Conservation (phyloP, 2,113 vertebrate genomes). For the Neopipo cinnamomea region DNA sequence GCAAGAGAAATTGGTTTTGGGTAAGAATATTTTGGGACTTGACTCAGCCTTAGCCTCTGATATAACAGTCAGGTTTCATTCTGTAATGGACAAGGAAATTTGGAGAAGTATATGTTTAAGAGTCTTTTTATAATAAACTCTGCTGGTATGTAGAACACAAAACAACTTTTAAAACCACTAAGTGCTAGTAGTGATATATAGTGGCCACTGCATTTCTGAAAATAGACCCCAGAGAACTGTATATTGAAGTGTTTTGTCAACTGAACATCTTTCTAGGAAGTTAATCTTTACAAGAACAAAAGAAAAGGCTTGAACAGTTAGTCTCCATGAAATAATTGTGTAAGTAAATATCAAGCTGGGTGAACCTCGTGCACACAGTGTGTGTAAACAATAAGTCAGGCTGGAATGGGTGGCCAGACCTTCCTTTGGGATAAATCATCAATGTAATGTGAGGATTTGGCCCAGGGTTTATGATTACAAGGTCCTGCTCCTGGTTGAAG, state of each 20-base stretch:
- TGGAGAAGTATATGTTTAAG: slow-evolving; percentile 28
- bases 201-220: slow-evolving; percentile 37
- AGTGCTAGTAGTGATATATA: slow-evolving; percentile 8
- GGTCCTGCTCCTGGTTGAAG: background rate
- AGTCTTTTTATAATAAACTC: slow-evolving; percentile 49
- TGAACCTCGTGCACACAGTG: rapidly evolving
- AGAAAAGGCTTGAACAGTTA: background rate
- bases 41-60: background rate
- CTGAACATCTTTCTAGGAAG: background rate
- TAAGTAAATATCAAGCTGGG: background rate
- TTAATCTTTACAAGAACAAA: slow-evolving; percentile 31
- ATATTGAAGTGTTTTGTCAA: background rate
- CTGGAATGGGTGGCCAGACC: background rate
- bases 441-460: background rate
- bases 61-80: background rate
- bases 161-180: slow-evolving; percentile 54
- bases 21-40: background rate
- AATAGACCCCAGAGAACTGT: background rate
- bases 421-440: background rate
- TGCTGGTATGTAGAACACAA: slow-evolving; percentile 36
- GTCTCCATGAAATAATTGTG: background rate
- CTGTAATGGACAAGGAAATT: background rate
- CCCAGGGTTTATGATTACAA: background rate
- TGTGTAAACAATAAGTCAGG: background rate
- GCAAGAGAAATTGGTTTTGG: background rate